These are phyloP conservation scores for Drosophila recens DNA, from an alignment of 2,888 invertebrate species.

Conservation along the genomic window DNA sequence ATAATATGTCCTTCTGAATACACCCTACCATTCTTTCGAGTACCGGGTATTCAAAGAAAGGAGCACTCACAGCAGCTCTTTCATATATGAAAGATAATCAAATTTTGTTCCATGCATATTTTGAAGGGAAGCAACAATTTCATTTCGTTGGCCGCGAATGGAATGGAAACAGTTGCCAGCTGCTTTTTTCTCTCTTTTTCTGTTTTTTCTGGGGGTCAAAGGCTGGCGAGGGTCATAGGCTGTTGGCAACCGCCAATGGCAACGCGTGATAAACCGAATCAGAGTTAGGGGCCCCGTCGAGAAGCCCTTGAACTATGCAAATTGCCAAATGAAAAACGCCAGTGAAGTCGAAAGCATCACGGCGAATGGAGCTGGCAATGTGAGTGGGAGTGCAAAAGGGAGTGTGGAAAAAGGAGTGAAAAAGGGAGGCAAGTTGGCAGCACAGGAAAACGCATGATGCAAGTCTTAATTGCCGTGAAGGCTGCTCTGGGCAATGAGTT, in stretches of 20 bases:
- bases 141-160: slow-evolving; percentile 40
- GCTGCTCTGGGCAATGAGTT: slow-evolving; percentile 48
- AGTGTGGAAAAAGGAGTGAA: background rate
- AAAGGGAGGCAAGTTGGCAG: no score
- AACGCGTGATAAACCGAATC: slow-evolving; percentile 54
- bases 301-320: slow-evolving; percentile 76
- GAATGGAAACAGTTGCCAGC: slow-evolving; percentile 51
- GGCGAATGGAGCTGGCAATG: slow-evolving; percentile 3
- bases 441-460: slow-evolving; percentile 39
- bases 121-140: slow-evolving; percentile 64
- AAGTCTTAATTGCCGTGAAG: slow-evolving; percentile 61
- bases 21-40: background rate
- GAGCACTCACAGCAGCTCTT: slow-evolving; percentile 2
- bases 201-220: background rate
- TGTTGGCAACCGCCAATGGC: slow-evolving; percentile 47
- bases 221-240: slow-evolving; percentile 26
- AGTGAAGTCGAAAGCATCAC: slow-evolving; percentile 42
- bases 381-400: background rate
- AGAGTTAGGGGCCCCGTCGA: slow-evolving; percentile 50
- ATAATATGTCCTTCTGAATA: no score
- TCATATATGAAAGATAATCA: slow-evolving; percentile 45
- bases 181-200: slow-evolving; percentile 26
- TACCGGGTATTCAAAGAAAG: slow-evolving; percentile 7
- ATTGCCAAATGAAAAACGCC: slow-evolving; percentile 69
- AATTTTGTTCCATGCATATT: slow-evolving; percentile 61